Percentiles rank a stretch among this genome's conserved stretches.
These are phyloP conservation scores for Hepsetus odoe DNA, from an alignment of 2,113 vertebrate species.

Conservation along the genomic window DNA sequence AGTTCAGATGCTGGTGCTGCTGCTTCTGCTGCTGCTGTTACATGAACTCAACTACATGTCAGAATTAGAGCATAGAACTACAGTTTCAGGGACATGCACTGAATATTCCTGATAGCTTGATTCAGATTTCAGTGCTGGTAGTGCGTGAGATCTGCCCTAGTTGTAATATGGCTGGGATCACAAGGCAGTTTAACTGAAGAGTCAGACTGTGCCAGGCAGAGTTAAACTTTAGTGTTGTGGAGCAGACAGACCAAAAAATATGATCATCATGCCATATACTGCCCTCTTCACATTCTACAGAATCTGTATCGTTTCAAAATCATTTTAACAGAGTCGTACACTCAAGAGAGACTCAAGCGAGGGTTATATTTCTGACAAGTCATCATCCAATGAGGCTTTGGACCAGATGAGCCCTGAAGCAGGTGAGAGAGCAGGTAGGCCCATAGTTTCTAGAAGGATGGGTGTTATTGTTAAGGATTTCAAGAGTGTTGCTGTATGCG, in stretches of 20 bases:
- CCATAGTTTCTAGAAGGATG: slow-evolving; percentile 38
- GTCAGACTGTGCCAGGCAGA: background rate
- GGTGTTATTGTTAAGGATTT: background rate
- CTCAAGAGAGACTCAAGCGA: slow-evolving; percentile 71
- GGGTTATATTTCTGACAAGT: slow-evolving; percentile 73
- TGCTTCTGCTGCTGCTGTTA: no score
- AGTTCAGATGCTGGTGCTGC: background rate
- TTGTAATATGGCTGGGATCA: no score
- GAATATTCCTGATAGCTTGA: no score
- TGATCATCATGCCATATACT: background rate
- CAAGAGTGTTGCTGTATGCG: slow-evolving; percentile 26
- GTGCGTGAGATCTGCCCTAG: background rate
- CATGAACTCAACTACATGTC: background rate
- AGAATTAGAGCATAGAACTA: no score
- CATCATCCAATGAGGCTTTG: slow-evolving; percentile 76
- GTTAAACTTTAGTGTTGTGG: background rate
- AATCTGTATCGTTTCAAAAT: slow-evolving; percentile 74
- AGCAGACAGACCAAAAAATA: background rate
- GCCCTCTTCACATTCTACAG: slow-evolving; percentile 31
- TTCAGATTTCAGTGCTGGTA: no score
- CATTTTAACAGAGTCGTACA: slow-evolving; percentile 76
- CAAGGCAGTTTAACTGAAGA: no score
- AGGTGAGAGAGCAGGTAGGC: slow-evolving; percentile 78
- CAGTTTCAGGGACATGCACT: no score
- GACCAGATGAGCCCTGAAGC: slow-evolving; percentile 73